A percentile compares a stretch with the other conserved stretches of the same genome.
Conservation (phyloP, 2,888 invertebrate species). For the Corythucha ciliata region DNA sequence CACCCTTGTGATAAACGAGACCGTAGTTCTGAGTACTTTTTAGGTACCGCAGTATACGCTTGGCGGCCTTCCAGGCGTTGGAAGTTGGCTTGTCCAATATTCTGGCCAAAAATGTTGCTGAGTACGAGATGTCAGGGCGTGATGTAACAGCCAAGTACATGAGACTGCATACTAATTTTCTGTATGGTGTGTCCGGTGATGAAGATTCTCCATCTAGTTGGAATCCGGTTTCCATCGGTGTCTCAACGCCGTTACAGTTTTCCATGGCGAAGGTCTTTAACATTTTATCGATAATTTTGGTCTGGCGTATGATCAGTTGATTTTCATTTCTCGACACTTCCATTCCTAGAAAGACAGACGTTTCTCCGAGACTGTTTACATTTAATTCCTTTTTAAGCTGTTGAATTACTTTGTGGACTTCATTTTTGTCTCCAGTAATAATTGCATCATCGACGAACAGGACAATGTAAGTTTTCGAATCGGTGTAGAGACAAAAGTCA, state of each 20-base stretch:
- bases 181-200: slow-evolving; percentile 16
- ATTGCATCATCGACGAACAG: slow-evolving; percentile 23
- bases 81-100: slow-evolving; percentile 6
- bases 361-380: slow-evolving; percentile 17
- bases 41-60: no score
- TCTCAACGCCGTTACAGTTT: slow-evolving; percentile 6
- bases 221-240: slow-evolving; percentile 24
- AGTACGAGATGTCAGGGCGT: slow-evolving; percentile 8
- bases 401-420: slow-evolving; percentile 14
- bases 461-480: slow-evolving; percentile 4
- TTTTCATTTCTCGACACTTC: slow-evolving; percentile 12
- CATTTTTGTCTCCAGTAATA: slow-evolving; percentile 12
- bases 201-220: slow-evolving; percentile 6
- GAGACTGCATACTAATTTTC: slow-evolving; percentile 23
- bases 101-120: neutral
- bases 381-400: slow-evolving; percentile 19
- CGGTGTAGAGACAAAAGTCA: slow-evolving; percentile 15
- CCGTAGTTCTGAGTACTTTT: neutral
- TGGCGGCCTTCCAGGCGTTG: no score
- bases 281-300: slow-evolving; percentile 18
- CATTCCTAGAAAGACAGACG: slow-evolving; percentile 22
- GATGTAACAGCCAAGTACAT: slow-evolving; percentile 10
- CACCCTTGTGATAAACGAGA: neutral
- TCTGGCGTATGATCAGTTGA: slow-evolving; percentile 9
- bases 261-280: slow-evolving; percentile 12